These are phyloP conservation scores for Prosopocoilus inquinatus DNA, from an alignment of 2,888 invertebrate genomes.

Conservation along the genomic window DNA sequence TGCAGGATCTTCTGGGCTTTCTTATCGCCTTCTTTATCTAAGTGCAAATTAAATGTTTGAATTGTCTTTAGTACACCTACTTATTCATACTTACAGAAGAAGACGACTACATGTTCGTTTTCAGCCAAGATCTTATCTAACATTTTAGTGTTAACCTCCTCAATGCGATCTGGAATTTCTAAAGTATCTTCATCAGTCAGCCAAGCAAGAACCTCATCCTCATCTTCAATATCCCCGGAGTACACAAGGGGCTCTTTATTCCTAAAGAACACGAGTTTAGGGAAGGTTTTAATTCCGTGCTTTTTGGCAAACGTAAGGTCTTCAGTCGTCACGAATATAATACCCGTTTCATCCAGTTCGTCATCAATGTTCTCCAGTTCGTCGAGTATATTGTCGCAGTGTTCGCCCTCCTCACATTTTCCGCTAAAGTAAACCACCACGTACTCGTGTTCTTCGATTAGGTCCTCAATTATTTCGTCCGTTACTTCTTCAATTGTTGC, in stretches of 20 bases:
- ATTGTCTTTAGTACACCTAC: background rate
- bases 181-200: constrained; percentile 86
- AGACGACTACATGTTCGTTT: constrained; percentile 86
- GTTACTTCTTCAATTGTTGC: constrained; percentile 94
- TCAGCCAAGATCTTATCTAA: constrained; percentile 84
- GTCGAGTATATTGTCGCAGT: constrained; percentile 80
- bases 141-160: constrained; percentile 89
- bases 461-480: constrained; percentile 80
- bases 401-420: constrained; percentile 82
- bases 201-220: constrained; percentile 90
- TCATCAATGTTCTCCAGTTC: constrained; percentile 91
- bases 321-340: constrained; percentile 91
- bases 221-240: constrained; percentile 81
- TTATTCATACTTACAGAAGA: constrained; percentile 76
- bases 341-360: constrained; percentile 88
- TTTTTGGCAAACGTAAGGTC: constrained; percentile 79
- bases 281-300: constrained; percentile 80
- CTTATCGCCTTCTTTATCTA: constrained; percentile 87
- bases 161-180: constrained; percentile 89
- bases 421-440: constrained; percentile 94
- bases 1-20: constrained; percentile 84
- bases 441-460: constrained; percentile 88
- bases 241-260: constrained; percentile 86
- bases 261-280: constrained; percentile 84
- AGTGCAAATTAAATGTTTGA: background rate